Percentiles rank a stretch among this genome's conserved stretches.
These are phyloP conservation scores for Watsonalla cultraria DNA, from an alignment of 2,888 invertebrate genomes.

Conservation along the genomic window DNA sequence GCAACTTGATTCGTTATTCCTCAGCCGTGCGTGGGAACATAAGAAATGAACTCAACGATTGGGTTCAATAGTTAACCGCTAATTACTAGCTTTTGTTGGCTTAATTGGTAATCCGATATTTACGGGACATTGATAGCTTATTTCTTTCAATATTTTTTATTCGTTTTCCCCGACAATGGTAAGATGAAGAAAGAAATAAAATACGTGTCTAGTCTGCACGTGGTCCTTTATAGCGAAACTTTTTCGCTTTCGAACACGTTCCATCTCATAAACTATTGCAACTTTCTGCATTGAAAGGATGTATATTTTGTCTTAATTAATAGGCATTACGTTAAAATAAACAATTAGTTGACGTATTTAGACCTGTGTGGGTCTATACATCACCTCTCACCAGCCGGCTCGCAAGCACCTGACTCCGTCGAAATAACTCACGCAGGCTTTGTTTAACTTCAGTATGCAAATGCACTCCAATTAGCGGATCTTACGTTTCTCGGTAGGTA, in stretches of 20 bases:
- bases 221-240: neutral
- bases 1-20: constrained; percentile 10
- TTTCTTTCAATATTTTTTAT: constrained; percentile 2
- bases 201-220: neutral
- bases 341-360: neutral
- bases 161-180: neutral
- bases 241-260: neutral
- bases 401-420: constrained; percentile 53
- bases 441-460: constrained; percentile 72
- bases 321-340: neutral
- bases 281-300: neutral
- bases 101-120: constrained; percentile 45
- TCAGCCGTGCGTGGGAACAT: constrained; percentile 28
- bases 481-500: constrained; percentile 64
- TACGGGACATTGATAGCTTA: constrained; percentile 12
- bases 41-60: constrained; percentile 34
- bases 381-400: constrained; percentile 33
- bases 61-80: constrained; percentile 36
- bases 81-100: constrained; percentile 39
- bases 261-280: too few relatives aligned
- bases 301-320: neutral
- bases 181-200: neutral
- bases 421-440: constrained; percentile 64
- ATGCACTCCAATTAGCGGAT: constrained; percentile 72
- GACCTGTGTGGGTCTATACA: constrained; percentile 7